These are phyloP conservation scores for Alfaro cultratus DNA, from an alignment of 2,797 vertebrate genomes.

Conservation along the genomic window DNA sequence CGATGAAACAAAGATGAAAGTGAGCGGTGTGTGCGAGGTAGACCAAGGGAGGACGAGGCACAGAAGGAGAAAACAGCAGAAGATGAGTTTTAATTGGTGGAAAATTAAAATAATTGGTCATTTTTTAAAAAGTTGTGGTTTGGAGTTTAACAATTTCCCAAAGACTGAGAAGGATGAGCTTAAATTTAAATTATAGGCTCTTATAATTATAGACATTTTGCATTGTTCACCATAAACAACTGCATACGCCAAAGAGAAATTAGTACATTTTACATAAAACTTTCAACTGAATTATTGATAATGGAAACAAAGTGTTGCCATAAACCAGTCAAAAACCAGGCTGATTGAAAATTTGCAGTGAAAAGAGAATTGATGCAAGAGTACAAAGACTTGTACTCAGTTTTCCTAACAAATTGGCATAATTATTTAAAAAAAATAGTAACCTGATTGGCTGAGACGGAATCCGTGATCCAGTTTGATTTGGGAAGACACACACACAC, in stretches of 20 bases:
- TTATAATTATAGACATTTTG: background rate
- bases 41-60: background rate
- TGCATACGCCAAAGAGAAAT: no score
- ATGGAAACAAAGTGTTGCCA: no score
- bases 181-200: background rate
- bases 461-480: background rate
- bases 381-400: background rate
- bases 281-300: no score
- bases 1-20: conserved; percentile 31
- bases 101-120: background rate
- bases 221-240: no score
- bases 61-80: conserved; percentile 42
- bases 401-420: background rate
- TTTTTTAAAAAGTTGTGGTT: conserved; percentile 1
- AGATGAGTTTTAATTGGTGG: conserved; percentile 7
- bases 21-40: conserved; percentile 4
- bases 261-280: no score
- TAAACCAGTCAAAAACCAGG: no score
- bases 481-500: background rate
- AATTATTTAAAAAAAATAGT: background rate
- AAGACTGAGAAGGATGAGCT: background rate
- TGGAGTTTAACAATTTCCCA: background rate
- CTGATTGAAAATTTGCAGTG: no score
- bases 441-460: background rate
- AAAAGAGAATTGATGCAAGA: no score